A percentile compares a stretch with the other conserved stretches of the same genome.
Evolutionary conservation across 1,140 invertebrate species (phyloP).

Genomic region (Pseudomyrmex pallidus): DNA sequence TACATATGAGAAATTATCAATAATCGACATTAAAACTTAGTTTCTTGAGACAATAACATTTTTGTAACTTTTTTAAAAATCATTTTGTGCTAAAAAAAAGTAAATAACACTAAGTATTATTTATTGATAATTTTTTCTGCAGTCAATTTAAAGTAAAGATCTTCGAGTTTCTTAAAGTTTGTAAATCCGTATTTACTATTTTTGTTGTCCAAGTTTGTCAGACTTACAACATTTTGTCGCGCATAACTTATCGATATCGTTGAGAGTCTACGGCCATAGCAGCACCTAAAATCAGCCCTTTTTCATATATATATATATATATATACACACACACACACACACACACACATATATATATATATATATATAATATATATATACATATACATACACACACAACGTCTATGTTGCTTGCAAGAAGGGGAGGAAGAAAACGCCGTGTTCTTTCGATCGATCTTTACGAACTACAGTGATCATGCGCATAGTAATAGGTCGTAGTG

Average conservation of each 20-base stretch:
- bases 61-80: too few relatives aligned
- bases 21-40: too few relatives aligned
- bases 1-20: too few relatives aligned
- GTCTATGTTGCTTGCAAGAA: not conserved
- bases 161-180: not conserved
- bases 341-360: too few relatives aligned
- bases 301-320: not conserved
- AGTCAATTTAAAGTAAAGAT: not conserved
- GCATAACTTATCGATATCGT: not conserved
- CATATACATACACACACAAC: not conserved
- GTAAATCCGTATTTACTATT: not conserved
- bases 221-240: too few relatives aligned
- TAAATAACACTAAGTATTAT: not conserved
- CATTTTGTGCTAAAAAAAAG: too few relatives aligned
- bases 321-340: too few relatives aligned
- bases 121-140: not conserved
- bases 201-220: not conserved
- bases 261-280: not conserved
- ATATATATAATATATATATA: not conserved
- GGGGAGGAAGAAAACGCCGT: slow-evolving; percentile 50
- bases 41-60: too few relatives aligned
- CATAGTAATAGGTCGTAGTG: slow-evolving; percentile 35
- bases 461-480: slow-evolving; percentile 66
- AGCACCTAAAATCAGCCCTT: slow-evolving; percentile 1
- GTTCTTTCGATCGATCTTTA: slow-evolving; percentile 66